Evolutionary conservation across 2,113 vertebrate genomes (phyloP).

Genomic region (Tragelaphus scriptus): DNA sequence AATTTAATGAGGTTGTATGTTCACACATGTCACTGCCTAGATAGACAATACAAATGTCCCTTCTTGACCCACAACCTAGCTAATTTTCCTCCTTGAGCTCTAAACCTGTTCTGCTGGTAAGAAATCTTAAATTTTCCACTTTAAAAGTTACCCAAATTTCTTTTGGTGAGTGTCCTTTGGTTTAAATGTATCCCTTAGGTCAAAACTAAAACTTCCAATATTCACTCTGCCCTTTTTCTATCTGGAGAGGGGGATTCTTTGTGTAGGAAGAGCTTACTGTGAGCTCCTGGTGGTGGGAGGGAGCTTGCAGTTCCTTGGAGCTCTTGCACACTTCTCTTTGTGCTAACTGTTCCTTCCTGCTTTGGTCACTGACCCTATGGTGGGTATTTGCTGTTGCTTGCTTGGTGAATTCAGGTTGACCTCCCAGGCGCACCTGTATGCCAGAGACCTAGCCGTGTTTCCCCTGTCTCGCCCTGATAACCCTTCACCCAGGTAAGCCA

Average conservation of each 20-base stretch:
- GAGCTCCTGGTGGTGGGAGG: background rate
- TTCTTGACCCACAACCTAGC: background rate
- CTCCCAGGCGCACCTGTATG: fast-evolving
- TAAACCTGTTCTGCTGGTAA: background rate
- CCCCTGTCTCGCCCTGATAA: background rate
- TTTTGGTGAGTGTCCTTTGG: background rate
- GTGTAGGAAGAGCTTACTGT: background rate
- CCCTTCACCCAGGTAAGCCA: background rate
- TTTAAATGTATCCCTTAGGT: background rate
- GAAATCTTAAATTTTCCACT: background rate
- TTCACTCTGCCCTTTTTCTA: background rate
- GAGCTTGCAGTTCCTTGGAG: background rate
- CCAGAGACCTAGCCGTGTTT: background rate
- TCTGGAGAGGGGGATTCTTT: background rate
- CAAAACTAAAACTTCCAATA: background rate
- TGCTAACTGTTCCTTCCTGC: background rate
- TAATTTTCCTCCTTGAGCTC: background rate
- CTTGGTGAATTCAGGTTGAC: background rate
- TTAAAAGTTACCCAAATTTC: background rate
- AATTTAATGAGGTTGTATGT: background rate
- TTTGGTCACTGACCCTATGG: background rate
- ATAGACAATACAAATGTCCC: background rate
- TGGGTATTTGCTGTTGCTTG: background rate
- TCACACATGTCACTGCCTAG: background rate
- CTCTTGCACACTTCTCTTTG: background rate